A percentile compares a stretch with the other conserved stretches of the same genome.
Evolutionary conservation across 1,140 invertebrate genomes (phyloP).

Genomic region (Cotesia glomerata): DNA sequence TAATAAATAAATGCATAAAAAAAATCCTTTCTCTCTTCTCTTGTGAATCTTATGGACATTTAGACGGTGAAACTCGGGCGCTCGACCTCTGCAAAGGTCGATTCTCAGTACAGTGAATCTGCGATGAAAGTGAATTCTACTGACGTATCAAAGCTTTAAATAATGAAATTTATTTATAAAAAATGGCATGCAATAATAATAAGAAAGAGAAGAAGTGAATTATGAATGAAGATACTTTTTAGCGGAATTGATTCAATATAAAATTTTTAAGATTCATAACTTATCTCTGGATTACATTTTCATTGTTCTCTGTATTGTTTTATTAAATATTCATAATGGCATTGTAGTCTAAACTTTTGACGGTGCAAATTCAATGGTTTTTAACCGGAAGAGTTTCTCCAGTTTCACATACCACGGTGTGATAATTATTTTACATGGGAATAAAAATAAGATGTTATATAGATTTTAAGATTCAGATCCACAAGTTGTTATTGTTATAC

Average conservation of each 20-base stretch:
- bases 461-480: too few relatives aligned
- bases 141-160: constrained; percentile 17
- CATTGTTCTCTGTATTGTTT: background rate
- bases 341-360: background rate
- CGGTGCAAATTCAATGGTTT: constrained; percentile 20
- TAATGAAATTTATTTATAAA: constrained; percentile 22
- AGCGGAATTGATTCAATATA: background rate
- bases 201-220: background rate
- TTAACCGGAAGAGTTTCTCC: constrained; percentile 59
- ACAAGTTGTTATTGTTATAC: background rate
- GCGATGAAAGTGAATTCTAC: constrained; percentile 51
- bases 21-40: background rate
- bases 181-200: too few relatives aligned
- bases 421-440: constrained; percentile 50
- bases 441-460: constrained; percentile 26
- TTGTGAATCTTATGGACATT: background rate
- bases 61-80: constrained; percentile 55
- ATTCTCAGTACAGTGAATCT: constrained; percentile 38
- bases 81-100: constrained; percentile 57
- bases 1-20: background rate
- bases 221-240: too few relatives aligned
- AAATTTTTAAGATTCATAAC: background rate
- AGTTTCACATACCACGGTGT: constrained; percentile 54
- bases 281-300: background rate
- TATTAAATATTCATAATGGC: background rate